These are phyloP conservation scores for Ptilodon capucinus DNA, from an alignment of 2,888 invertebrate species.

Conservation along the genomic window DNA sequence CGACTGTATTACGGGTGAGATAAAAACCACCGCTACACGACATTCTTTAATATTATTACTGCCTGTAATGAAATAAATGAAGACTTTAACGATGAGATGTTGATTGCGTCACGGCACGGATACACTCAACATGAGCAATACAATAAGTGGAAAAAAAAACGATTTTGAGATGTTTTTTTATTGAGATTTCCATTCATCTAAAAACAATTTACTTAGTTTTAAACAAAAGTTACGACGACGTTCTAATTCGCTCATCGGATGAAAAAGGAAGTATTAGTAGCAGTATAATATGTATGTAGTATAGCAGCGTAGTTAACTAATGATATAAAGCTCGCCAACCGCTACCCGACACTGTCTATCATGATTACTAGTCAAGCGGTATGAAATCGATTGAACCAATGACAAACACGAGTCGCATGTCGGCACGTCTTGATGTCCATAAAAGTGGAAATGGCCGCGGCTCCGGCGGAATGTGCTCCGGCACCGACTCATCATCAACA, in stretches of 20 bases:
- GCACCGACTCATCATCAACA: conserved; percentile 34
- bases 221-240: no score
- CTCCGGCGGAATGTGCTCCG: conserved; percentile 32
- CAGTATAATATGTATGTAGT: no score
- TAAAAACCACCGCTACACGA: conserved; percentile 25
- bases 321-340: conserved; percentile 7
- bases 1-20: neutral
- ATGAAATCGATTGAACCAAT: conserved; percentile 9
- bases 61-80: conserved; percentile 17
- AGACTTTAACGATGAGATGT: no score
- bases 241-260: no score
- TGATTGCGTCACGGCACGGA: no score
- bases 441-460: conserved; percentile 36
- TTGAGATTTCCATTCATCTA: no score
- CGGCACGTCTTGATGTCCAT: conserved; percentile 37
- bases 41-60: conserved; percentile 31
- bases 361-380: conserved; percentile 12
- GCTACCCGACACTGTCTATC: conserved; percentile 29
- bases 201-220: no score
- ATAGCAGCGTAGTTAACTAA: neutral
- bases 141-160: no score
- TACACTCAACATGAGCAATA: no score
- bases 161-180: no score
- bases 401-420: conserved; percentile 27
- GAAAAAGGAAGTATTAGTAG: no score